Percentiles rank a stretch among this genome's conserved stretches.
Conservation (phyloP, 2,888 invertebrate species). For the Cacoxenus indagator region DNA sequence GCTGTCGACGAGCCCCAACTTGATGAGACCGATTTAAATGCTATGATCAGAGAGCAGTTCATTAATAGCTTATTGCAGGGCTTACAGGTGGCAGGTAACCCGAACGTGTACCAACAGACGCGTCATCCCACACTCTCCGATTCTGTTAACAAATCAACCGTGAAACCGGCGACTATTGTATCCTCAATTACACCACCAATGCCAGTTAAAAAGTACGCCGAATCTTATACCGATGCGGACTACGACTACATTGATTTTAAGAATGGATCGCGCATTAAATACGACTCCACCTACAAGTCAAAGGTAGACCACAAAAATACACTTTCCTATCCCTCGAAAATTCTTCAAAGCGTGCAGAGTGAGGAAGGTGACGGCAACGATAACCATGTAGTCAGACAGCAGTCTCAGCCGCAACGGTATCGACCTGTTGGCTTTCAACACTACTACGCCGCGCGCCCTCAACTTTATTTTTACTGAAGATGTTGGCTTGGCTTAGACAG, state of each 20-base stretch:
- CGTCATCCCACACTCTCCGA: constrained; percentile 44
- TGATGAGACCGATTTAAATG: constrained; percentile 26
- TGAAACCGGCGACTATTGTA: constrained; percentile 14
- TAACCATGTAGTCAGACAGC: no score
- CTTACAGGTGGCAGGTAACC: constrained; percentile 33
- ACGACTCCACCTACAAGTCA: constrained; percentile 36
- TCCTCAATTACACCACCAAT: constrained; percentile 30
- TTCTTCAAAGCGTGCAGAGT: no score
- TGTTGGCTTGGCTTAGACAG: no score
- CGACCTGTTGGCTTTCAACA: no score
- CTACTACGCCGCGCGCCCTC: no score
- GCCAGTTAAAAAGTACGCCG: background rate
- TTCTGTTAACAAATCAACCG: constrained; percentile 35
- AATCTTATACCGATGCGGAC: constrained; percentile 42
- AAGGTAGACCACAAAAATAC: constrained; percentile 12
- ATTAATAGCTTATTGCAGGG: constrained; percentile 50
- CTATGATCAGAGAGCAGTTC: constrained; percentile 47
- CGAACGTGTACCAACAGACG: constrained; percentile 10
- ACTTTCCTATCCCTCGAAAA: no score
- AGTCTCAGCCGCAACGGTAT: no score
- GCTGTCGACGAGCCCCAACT: constrained; percentile 20
- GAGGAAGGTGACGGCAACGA: no score
- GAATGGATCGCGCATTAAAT: constrained; percentile 54
- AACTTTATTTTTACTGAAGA: no score
- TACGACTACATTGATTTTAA: constrained; percentile 56